Percentiles rank a stretch among this genome's conserved stretches.
phyloP scores from a whole-genome alignment of 2,888 invertebrate genomes.

The Cantharis lateralis region DNA sequence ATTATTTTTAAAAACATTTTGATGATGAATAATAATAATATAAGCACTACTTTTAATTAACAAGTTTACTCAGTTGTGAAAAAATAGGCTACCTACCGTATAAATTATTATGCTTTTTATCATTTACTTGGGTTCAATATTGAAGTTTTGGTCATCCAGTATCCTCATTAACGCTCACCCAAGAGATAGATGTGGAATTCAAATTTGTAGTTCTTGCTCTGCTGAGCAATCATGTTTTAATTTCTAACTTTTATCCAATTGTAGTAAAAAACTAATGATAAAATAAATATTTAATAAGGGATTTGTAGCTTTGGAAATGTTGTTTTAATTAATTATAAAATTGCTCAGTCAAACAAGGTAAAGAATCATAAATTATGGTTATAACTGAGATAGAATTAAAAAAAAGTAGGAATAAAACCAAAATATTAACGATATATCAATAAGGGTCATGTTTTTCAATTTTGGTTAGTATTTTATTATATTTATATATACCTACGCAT shows the following conservation, averaged over 20 bases:
- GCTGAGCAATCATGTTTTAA: no score
- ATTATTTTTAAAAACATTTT: no score
- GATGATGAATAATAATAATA: no score
- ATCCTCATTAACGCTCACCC: not conserved
- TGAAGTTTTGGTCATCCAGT: not conserved
- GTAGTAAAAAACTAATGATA: no score
- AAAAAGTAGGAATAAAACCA: not conserved
- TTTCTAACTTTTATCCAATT: not conserved
- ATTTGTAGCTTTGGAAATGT: not conserved
- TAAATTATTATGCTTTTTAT: not conserved
- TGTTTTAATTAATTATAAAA: not conserved
- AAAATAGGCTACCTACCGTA: not conserved
- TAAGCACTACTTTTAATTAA: no score
- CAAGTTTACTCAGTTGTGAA: not conserved
- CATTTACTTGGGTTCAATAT: not conserved
- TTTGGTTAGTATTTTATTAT: not conserved
- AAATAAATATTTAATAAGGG: no score
- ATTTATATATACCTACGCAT: not conserved
- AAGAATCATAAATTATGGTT: not conserved
- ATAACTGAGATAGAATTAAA: not conserved
- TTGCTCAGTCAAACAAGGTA: no score
- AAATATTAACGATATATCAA: not conserved
- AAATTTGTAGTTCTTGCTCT: not conserved
- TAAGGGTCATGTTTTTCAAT: not conserved
- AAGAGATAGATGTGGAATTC: not conserved